Evolutionary conservation across 2,113 vertebrate genomes (phyloP).

Genomic region (Pseudorhombus dupliciocellatus): DNA sequence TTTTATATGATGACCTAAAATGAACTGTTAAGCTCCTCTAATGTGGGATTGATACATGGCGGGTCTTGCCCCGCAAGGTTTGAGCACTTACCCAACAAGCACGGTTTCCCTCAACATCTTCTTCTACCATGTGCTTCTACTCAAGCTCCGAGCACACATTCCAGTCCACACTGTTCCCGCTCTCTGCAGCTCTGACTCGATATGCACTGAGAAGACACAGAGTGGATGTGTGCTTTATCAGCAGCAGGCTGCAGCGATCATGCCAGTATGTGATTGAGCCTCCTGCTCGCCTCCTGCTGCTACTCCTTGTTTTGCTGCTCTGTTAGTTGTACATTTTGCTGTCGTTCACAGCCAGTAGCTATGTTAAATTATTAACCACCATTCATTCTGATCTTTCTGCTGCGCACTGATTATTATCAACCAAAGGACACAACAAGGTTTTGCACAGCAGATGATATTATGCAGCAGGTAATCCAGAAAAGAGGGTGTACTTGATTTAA

Average conservation of each 20-base stretch:
- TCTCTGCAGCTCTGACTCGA: conserved; percentile 31
- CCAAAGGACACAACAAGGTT: background rate
- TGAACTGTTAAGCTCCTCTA: conserved; percentile 1
- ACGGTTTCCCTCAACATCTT: conserved; percentile 10
- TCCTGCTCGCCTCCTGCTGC: conserved; percentile 39
- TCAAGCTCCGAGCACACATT: conserved; percentile 26
- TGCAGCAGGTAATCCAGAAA: conserved; percentile 22
- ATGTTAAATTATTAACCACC: background rate
- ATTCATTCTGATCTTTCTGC: conserved; percentile 3
- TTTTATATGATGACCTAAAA: background rate
- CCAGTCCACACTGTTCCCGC: conserved; percentile 40
- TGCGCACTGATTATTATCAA: conserved; percentile 19
- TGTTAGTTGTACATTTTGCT: conserved; percentile 46
- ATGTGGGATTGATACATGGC: background rate
- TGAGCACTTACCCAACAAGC: background rate
- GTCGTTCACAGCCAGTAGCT: conserved; percentile 23
- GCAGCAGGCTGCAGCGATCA: conserved; percentile 49
- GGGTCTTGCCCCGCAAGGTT: background rate
- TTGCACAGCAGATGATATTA: conserved; percentile 18
- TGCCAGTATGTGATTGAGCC: conserved; percentile 47
- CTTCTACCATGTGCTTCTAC: conserved; percentile 18
- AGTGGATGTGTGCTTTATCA: conserved; percentile 38
- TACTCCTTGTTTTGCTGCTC: conserved; percentile 61
- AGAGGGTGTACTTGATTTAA: conserved; percentile 20
- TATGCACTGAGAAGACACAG: conserved; percentile 10